Conservation (phyloP, 2,113 vertebrate species). For the Chlamydotis undulata region DNA sequence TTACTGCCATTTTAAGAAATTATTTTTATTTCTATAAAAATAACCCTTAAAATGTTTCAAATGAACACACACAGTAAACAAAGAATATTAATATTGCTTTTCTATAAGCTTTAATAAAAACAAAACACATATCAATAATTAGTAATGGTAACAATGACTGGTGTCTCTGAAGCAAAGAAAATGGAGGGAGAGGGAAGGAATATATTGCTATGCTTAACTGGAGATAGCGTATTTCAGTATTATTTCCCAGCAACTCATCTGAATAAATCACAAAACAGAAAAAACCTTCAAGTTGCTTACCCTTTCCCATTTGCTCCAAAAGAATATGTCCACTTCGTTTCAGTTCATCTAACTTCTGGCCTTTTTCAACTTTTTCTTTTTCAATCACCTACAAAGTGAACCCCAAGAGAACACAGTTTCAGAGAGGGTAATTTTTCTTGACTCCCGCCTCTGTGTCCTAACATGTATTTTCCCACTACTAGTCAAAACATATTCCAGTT, state of each 20-base stretch:
- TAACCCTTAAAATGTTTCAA: background rate
- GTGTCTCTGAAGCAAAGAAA: background rate
- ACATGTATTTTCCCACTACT: background rate
- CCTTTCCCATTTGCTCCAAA: slow-evolving; percentile 86
- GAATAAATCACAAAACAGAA: background rate
- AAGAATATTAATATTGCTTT: background rate
- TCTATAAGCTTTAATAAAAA: background rate
- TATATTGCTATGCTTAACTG: background rate
- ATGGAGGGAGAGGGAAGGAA: background rate
- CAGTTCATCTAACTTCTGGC: slow-evolving; percentile 73
- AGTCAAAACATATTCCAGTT: background rate
- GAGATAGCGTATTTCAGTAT: background rate
- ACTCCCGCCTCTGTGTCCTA: background rate
- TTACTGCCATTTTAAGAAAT: background rate
- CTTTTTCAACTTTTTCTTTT: slow-evolving; percentile 78
- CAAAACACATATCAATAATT: background rate
- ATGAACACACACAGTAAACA: background rate
- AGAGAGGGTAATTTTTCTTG: background rate
- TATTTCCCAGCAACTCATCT: background rate
- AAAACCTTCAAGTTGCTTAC: slow-evolving; percentile 63
- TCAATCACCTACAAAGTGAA: slow-evolving; percentile 79
- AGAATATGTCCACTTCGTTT: slow-evolving; percentile 77
- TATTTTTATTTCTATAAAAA: background rate
- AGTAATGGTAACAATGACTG: background rate
- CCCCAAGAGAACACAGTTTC: background rate